A percentile compares a stretch with the other conserved stretches of the same genome.
Conservation (phyloP, 2,888 invertebrate species). For the Gortyna flavago region DNA sequence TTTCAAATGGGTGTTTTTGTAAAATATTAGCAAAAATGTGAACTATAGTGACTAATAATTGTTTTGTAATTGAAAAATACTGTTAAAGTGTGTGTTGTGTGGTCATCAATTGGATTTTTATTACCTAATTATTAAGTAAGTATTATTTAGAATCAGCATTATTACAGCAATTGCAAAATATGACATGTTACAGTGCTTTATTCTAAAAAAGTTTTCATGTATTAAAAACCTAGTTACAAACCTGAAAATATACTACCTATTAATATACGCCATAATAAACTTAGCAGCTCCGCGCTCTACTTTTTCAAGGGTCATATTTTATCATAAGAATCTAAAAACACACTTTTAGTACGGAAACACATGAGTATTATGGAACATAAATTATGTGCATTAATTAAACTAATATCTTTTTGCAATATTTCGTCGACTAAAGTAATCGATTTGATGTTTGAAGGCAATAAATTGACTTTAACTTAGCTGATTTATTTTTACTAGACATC, state of each 20-base stretch:
- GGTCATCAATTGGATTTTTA: slow-evolving; percentile 62
- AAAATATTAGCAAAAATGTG: slow-evolving; percentile 79
- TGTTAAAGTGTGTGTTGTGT: slow-evolving; percentile 62
- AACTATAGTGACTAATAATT: slow-evolving; percentile 53
- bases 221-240: slow-evolving; percentile 21
- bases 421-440: not conserved
- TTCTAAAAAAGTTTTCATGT: slow-evolving; percentile 18
- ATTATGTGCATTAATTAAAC: slow-evolving; percentile 31
- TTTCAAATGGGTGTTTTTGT: slow-evolving; percentile 63
- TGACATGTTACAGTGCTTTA: not conserved
- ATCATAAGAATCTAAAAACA: slow-evolving; percentile 52
- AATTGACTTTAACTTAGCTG: not conserved
- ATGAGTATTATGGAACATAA: slow-evolving; percentile 30
- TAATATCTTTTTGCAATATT: slow-evolving; percentile 34
- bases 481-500: not conserved
- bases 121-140: slow-evolving; percentile 52
- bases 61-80: slow-evolving; percentile 56
- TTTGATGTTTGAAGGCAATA: not conserved
- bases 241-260: slow-evolving; percentile 27
- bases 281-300: slow-evolving; percentile 41
- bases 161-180: not conserved
- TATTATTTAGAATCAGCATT: slow-evolving; percentile 17
- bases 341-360: slow-evolving; percentile 40
- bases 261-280: slow-evolving; percentile 21
- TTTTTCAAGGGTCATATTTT: slow-evolving; percentile 54